Conservation (phyloP, 2,113 vertebrate species). For the Caretta caretta region DNA sequence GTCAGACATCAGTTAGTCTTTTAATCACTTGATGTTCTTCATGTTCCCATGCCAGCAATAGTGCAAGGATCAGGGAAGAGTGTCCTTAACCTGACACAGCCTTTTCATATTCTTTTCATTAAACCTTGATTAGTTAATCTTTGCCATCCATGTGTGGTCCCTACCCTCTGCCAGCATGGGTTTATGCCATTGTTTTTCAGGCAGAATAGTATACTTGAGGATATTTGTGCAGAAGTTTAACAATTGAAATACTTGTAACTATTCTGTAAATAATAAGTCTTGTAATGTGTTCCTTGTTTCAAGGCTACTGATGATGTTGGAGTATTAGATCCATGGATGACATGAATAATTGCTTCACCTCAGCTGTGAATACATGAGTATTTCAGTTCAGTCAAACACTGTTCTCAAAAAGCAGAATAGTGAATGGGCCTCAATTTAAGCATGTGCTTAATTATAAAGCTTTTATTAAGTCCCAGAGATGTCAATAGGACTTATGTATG, state of each 20-base stretch:
- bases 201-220: background rate
- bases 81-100: background rate
- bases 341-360: background rate
- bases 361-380: background rate
- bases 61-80: background rate
- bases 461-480: background rate
- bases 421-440: background rate
- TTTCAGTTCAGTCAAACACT: background rate
- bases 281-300: background rate
- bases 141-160: background rate
- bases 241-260: background rate
- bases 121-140: background rate
- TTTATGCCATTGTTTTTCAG: background rate
- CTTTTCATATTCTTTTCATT: background rate
- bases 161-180: background rate
- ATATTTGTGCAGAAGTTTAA: background rate
- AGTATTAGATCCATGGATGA: background rate
- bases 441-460: background rate
- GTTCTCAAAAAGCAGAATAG: background rate
- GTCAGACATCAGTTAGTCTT: background rate
- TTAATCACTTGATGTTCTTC: background rate
- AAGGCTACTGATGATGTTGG: background rate
- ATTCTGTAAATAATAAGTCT: slow-evolving; percentile 21
- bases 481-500: background rate
- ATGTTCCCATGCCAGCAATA: background rate